Conservation (phyloP, 2,888 invertebrate species). For the Cephonodes hylas region DNA sequence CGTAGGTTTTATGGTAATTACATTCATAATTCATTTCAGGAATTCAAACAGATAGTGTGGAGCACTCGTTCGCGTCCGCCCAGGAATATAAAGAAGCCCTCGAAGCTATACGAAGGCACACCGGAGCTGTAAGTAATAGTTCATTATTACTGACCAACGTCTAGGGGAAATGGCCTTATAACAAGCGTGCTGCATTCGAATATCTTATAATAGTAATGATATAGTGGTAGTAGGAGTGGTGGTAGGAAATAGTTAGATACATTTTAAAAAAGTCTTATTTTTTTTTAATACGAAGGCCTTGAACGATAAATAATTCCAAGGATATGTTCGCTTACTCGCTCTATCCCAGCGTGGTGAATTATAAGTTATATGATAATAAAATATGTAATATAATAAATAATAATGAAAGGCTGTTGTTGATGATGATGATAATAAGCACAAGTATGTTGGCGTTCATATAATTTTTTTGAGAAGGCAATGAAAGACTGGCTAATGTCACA, state of each 20-base stretch:
- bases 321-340: no score
- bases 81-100: constrained; percentile 73
- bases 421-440: no score
- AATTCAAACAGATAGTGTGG: constrained; percentile 62
- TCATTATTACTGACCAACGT: not conserved
- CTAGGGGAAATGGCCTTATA: not conserved
- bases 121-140: constrained; percentile 61
- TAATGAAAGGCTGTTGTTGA: no score
- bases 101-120: constrained; percentile 66
- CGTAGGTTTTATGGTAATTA: constrained; percentile 15
- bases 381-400: no score
- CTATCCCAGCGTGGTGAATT: no score
- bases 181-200: not conserved
- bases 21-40: constrained; percentile 44
- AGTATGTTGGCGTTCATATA: no score
- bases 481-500: no score
- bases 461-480: no score
- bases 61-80: constrained; percentile 62
- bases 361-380: no score
- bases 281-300: no score
- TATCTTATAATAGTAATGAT: not conserved
- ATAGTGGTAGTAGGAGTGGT: not conserved
- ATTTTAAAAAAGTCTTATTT: not conserved
- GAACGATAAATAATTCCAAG: no score
- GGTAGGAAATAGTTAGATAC: no score